Evolutionary conservation across 1,140 invertebrate genomes (phyloP).

Genomic region (Glossosoma conforme): DNA sequence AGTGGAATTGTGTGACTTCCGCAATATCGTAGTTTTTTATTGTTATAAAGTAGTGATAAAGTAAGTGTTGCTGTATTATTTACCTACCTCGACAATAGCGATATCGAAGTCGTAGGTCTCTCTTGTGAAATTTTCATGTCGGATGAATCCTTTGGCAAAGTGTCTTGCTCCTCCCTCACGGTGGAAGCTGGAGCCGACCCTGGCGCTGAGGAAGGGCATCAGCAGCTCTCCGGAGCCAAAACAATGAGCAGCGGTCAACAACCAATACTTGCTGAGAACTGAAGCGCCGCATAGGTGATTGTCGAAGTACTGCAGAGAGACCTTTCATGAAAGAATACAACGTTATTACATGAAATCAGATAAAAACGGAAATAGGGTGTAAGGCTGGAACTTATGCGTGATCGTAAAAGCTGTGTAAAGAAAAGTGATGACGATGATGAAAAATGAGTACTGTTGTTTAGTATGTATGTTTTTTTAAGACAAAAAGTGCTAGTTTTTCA

Average conservation of each 20-base stretch:
- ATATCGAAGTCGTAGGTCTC: conserved; percentile 44
- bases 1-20: too few species aligned
- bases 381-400: too few species aligned
- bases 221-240: conserved; percentile 29
- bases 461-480: too few species aligned
- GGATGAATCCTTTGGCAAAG: conserved; percentile 25
- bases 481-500: too few species aligned
- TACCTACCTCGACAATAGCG: conserved; percentile 42
- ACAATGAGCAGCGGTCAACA: conserved; percentile 53
- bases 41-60: too few species aligned
- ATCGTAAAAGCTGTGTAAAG: neutral
- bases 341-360: neutral
- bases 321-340: conserved; percentile 29
- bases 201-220: conserved; percentile 20
- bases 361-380: neutral
- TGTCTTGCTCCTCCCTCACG: conserved; percentile 16
- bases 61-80: too few species aligned
- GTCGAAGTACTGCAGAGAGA: conserved; percentile 35
- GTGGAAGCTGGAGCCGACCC: conserved; percentile 20
- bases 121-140: conserved; percentile 33
- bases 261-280: conserved; percentile 39
- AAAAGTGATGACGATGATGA: neutral
- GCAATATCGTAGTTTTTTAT: too few species aligned
- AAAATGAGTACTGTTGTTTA: neutral
- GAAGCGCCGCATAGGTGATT: conserved; percentile 40